Percentiles rank a stretch among this genome's conserved stretches.
phyloP scores from a whole-genome alignment of 2,888 invertebrate genomes.

The Tachina grossa region DNA sequence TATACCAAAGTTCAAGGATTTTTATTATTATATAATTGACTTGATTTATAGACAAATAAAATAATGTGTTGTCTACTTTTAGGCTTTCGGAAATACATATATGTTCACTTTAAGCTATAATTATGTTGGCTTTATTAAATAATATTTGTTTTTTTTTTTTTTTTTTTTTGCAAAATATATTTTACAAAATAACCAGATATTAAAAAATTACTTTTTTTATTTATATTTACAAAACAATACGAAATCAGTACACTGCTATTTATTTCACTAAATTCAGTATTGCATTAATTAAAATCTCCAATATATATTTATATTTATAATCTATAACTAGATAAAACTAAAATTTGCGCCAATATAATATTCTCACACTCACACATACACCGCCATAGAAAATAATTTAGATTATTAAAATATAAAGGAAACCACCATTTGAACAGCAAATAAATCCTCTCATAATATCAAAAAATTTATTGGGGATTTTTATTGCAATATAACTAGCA shows the following conservation, averaged over 20 bases:
- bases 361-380: neutral
- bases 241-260: constrained; percentile 2
- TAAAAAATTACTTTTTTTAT: constrained; percentile 47
- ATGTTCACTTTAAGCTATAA: constrained; percentile 16
- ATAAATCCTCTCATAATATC: constrained; percentile 47
- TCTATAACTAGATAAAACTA: constrained; percentile 1
- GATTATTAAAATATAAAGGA: neutral
- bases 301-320: constrained; percentile 21
- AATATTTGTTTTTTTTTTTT: neutral
- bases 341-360: constrained; percentile 20
- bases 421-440: constrained; percentile 32
- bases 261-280: constrained; percentile 8
- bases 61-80: constrained; percentile 6
- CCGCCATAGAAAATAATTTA: constrained; percentile 12
- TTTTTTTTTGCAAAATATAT: neutral
- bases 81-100: constrained; percentile 18
- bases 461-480: constrained; percentile 23
- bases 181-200: neutral
- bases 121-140: constrained; percentile 22
- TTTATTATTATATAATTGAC: too few species aligned
- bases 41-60: neutral
- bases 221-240: constrained; percentile 41
- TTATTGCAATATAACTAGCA: neutral
- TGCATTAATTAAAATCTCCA: constrained; percentile 58
- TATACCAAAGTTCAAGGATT: too few species aligned